Evolutionary conservation across 2,797 vertebrate species (phyloP).

Genomic region (Cetoscarus ocellatus): DNA sequence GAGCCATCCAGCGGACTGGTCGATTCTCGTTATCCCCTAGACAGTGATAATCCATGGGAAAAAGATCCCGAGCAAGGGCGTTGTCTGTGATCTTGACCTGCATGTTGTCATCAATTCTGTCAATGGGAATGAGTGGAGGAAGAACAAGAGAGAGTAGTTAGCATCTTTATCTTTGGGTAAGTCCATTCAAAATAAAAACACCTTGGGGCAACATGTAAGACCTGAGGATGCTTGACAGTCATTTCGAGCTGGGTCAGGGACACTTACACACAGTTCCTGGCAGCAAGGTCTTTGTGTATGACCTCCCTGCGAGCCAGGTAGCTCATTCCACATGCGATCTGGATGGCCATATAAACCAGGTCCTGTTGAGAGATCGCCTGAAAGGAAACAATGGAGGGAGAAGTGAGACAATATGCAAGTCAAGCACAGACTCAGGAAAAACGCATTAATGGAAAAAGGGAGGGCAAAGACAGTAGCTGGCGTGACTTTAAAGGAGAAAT

Average conservation of each 20-base stretch:
- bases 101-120: constrained; percentile 97
- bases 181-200: constrained; percentile 29
- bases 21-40: constrained; percentile 98
- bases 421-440: constrained; percentile 26
- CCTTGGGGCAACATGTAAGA: constrained; percentile 7
- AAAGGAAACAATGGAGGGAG: constrained; percentile 35
- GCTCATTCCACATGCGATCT: constrained; percentile 99
- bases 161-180: constrained; percentile 4
- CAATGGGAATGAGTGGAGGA: neutral
- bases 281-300: constrained; percentile 98
- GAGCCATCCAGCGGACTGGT: constrained; percentile 98
- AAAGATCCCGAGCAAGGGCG: constrained; percentile 95
- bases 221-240: neutral
- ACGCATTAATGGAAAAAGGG: constrained; percentile 2
- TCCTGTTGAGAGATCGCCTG: constrained; percentile 99
- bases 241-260: constrained; percentile 14
- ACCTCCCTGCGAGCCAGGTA: constrained; percentile 97
- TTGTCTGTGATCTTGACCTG: constrained; percentile 99
- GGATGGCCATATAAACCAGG: constrained; percentile 98
- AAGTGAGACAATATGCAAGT: constrained; percentile 16
- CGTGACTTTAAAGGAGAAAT: constrained; percentile 20
- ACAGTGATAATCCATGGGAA: constrained; percentile 99
- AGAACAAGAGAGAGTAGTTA: neutral
- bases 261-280: constrained; percentile 99
- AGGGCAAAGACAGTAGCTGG: neutral